Percentiles rank a stretch among this genome's conserved stretches.
Conservation (phyloP, 2,888 invertebrate genomes). For the Noctua fimbriata region DNA sequence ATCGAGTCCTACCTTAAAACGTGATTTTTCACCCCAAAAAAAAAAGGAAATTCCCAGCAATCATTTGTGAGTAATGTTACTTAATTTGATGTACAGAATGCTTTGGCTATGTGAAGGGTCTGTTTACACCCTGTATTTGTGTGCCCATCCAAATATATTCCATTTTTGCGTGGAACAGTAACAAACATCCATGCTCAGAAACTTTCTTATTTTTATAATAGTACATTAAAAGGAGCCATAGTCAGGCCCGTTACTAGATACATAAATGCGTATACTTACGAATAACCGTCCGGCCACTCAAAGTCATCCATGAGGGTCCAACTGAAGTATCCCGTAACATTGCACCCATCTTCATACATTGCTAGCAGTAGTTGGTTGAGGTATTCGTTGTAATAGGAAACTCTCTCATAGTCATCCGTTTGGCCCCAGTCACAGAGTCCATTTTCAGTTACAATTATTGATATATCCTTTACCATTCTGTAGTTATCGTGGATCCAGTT, state of each 20-base stretch:
- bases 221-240: neutral
- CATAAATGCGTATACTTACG: conserved; percentile 72
- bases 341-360: conserved; percentile 74
- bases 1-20: too few relatives aligned
- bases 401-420: conserved; percentile 76
- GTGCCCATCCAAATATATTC: too few relatives aligned
- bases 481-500: conserved; percentile 92
- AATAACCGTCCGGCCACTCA: conserved; percentile 82
- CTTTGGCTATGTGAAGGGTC: too few relatives aligned
- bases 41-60: too few relatives aligned
- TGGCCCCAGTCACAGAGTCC: conserved; percentile 85
- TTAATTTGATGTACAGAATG: too few relatives aligned
- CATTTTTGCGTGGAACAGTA: neutral
- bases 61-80: too few relatives aligned
- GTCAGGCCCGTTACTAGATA: neutral
- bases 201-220: neutral
- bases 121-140: too few relatives aligned
- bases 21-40: too few relatives aligned
- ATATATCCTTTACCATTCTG: conserved; percentile 82
- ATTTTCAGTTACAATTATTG: conserved; percentile 88
- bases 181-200: neutral
- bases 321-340: conserved; percentile 84
- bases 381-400: conserved; percentile 84
- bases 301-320: conserved; percentile 64
- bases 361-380: conserved; percentile 73